Evolutionary conservation across 2,888 invertebrate species (phyloP).

Genomic region (Dilophus febrilis): DNA sequence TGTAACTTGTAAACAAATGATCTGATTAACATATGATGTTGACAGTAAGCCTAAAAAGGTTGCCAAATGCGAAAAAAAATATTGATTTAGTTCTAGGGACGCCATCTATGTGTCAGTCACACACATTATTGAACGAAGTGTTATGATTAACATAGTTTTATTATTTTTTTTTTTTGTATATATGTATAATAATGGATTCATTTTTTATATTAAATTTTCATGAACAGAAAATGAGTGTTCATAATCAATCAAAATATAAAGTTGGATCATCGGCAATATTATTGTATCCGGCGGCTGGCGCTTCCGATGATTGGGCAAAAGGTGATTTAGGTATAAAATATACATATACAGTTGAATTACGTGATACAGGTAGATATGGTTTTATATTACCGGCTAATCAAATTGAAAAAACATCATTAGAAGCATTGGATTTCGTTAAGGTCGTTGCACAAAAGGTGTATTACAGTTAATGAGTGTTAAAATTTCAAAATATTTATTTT

Average conservation of each 20-base stretch:
- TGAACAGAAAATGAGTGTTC: constrained; percentile 37
- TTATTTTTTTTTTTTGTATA: too few species aligned
- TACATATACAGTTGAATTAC: constrained; percentile 74
- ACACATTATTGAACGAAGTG: too few species aligned
- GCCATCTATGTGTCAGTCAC: too few species aligned
- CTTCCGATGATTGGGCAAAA: constrained; percentile 86
- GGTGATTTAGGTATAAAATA: constrained; percentile 67
- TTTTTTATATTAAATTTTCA: constrained; percentile 1
- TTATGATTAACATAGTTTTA: too few species aligned
- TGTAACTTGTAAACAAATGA: too few species aligned
- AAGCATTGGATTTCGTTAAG: constrained; percentile 27
- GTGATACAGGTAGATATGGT: constrained; percentile 69
- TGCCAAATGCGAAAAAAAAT: too few species aligned
- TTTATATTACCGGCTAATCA: constrained; percentile 68
- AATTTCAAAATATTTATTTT: too few species aligned
- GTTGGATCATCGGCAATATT: constrained; percentile 65
- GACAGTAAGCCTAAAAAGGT: too few species aligned
- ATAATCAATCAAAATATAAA: constrained; percentile 45
- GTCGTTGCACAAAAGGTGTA: not conserved
- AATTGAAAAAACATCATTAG: constrained; percentile 58
- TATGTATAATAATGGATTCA: too few species aligned
- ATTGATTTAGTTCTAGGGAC: not conserved
- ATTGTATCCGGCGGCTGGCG: constrained; percentile 64
- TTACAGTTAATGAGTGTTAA: too few species aligned
- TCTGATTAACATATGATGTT: too few species aligned